These are phyloP conservation scores for Neopelma chrysocephalum DNA, from an alignment of 2,797 vertebrate species.

Conservation along the genomic window DNA sequence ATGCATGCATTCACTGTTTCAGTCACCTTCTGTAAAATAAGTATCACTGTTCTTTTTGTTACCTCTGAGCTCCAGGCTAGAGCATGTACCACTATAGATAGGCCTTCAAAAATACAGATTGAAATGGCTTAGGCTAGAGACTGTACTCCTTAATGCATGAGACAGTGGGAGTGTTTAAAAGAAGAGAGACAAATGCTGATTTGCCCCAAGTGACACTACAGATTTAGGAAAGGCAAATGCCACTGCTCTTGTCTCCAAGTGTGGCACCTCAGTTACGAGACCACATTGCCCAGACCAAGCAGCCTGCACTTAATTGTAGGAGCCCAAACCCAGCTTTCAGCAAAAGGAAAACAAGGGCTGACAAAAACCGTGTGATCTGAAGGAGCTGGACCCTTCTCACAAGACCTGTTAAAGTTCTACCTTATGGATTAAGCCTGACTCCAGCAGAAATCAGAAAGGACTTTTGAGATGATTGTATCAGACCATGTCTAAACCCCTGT, in stretches of 20 bases:
- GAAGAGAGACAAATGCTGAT: neutral
- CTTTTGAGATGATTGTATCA: too few species aligned
- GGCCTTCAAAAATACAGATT: neutral
- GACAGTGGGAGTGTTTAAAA: neutral
- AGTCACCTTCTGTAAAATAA: neutral
- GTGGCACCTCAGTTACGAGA: neutral
- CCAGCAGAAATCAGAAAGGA: too few species aligned
- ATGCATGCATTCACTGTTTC: neutral
- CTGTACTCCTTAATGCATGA: neutral
- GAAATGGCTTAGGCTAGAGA: neutral
- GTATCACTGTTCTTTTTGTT: neutral
- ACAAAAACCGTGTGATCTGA: too few species aligned
- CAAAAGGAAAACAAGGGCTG: too few species aligned
- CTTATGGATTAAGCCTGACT: too few species aligned
- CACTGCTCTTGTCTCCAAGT: neutral
- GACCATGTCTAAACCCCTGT: too few species aligned
- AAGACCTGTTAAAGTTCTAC: too few species aligned
- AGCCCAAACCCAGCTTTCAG: too few species aligned
- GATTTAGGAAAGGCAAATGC: neutral
- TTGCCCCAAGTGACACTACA: neutral
- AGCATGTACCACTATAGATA: neutral
- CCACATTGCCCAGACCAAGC: neutral
- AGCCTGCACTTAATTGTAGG: neutral
- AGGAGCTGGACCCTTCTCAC: too few species aligned
- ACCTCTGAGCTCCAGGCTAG: neutral